Evolutionary conservation across 2,888 invertebrate genomes (phyloP).

Genomic region (Nymphalis urticae): DNA sequence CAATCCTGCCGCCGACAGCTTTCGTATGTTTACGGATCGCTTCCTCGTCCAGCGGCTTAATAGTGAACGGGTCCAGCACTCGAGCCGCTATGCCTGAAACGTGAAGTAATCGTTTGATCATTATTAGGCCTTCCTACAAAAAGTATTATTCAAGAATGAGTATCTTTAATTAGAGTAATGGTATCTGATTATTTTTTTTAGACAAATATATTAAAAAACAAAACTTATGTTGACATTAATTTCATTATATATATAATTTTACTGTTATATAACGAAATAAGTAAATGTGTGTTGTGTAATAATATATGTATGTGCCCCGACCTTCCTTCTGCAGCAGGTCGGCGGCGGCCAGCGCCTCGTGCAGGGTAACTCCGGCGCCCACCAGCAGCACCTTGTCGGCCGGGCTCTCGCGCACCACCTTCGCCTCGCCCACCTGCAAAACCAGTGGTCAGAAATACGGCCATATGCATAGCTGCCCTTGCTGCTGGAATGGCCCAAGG

Average conservation of each 20-base stretch:
- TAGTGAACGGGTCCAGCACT: slow-evolving; percentile 96
- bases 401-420: slow-evolving; percentile 88
- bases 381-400: slow-evolving; percentile 93
- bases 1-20: slow-evolving; percentile 89
- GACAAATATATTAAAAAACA: too few relatives aligned
- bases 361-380: slow-evolving; percentile 96
- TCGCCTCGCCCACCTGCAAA: slow-evolving; percentile 86
- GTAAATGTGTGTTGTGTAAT: not conserved
- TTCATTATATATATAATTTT: too few relatives aligned
- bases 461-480: too few relatives aligned
- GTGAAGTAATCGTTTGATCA: too few relatives aligned
- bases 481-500: too few relatives aligned
- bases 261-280: too few relatives aligned
- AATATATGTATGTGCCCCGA: slow-evolving; percentile 7
- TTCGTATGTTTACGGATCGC: slow-evolving; percentile 88
- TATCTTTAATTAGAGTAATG: too few relatives aligned
- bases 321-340: slow-evolving; percentile 83
- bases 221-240: too few relatives aligned
- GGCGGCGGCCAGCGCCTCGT: slow-evolving; percentile 94
- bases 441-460: too few relatives aligned
- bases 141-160: too few relatives aligned
- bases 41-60: slow-evolving; percentile 95
- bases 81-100: slow-evolving; percentile 86
- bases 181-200: too few relatives aligned
- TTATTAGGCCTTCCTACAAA: too few relatives aligned